Evolutionary conservation across 2,113 vertebrate species (phyloP).

Genomic region (Sander vitreus): DNA sequence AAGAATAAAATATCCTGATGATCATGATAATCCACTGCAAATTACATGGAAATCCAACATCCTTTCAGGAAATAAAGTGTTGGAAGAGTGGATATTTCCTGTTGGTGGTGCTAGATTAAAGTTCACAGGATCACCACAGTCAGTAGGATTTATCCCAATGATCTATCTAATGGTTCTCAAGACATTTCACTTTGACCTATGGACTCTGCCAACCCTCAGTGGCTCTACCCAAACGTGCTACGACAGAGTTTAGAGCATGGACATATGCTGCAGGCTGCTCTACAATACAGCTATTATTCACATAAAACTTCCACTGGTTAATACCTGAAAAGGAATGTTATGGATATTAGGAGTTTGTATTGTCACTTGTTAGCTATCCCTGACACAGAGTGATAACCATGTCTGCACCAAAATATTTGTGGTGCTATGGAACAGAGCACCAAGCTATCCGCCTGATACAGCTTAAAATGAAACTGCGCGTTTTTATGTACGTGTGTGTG

Average conservation of each 20-base stretch:
- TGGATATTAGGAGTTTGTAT: slow-evolving; percentile 13
- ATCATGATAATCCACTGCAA: background rate
- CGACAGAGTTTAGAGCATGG: background rate
- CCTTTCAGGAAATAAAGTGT: background rate
- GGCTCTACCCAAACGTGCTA: too few relatives aligned
- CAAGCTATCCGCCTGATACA: slow-evolving; percentile 10
- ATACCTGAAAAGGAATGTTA: slow-evolving; percentile 4
- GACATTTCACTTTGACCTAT: background rate
- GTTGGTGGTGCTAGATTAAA: background rate
- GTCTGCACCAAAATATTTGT: slow-evolving; percentile 25
- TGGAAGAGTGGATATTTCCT: background rate
- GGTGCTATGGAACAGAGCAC: slow-evolving; percentile 13
- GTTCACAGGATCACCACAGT: background rate
- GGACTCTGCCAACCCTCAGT: background rate
- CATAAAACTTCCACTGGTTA: background rate
- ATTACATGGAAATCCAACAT: background rate
- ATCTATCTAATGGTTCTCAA: background rate
- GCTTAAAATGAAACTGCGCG: slow-evolving; percentile 3
- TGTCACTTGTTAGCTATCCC: background rate
- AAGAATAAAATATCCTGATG: background rate
- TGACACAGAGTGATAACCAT: slow-evolving; percentile 51
- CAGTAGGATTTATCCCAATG: background rate
- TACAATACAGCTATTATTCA: slow-evolving; percentile 11
- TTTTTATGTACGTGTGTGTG: background rate
- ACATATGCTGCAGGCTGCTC: background rate